phyloP scores from a whole-genome alignment of 2,888 invertebrate genomes.

The Dicranocentrus wangi region DNA sequence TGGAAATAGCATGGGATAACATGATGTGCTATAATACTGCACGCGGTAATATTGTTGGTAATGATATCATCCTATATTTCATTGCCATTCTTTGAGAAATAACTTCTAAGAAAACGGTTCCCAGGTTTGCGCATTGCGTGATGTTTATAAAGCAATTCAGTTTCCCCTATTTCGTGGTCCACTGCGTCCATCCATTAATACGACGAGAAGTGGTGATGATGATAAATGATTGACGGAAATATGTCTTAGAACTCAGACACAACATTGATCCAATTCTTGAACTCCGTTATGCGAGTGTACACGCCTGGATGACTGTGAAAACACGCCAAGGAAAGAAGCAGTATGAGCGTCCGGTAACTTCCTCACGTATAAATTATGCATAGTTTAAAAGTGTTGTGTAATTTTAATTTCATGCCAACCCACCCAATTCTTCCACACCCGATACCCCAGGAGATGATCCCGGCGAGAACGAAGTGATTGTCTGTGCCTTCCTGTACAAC shows the following conservation, averaged over 20 bases:
- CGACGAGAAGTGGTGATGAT: background rate
- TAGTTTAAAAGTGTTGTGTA: background rate
- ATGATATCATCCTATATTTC: background rate
- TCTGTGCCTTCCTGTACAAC: constrained; percentile 72
- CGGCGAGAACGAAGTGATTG: constrained; percentile 73
- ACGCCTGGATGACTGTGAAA: constrained; percentile 74
- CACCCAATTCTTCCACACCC: constrained; percentile 39
- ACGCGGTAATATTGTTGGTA: constrained; percentile 8
- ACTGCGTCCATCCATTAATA: background rate
- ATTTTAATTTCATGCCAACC: background rate
- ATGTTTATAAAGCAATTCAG: background rate
- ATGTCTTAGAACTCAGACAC: constrained; percentile 73
- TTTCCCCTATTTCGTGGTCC: background rate
- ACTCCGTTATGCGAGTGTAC: constrained; percentile 74
- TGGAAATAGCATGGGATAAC: constrained; percentile 10
- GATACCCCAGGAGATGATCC: constrained; percentile 74
- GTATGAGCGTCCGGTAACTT: no score
- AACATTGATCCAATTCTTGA: constrained; percentile 74
- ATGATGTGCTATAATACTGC: constrained; percentile 29
- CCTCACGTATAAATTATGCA: background rate
- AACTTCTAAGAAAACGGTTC: constrained; percentile 13
- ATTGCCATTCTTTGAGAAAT: background rate
- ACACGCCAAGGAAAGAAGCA: constrained; percentile 70
- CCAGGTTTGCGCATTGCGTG: background rate
- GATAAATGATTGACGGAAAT: background rate